Conservation (phyloP, 2,113 vertebrate species). For the Ranitomeya imitator region DNA sequence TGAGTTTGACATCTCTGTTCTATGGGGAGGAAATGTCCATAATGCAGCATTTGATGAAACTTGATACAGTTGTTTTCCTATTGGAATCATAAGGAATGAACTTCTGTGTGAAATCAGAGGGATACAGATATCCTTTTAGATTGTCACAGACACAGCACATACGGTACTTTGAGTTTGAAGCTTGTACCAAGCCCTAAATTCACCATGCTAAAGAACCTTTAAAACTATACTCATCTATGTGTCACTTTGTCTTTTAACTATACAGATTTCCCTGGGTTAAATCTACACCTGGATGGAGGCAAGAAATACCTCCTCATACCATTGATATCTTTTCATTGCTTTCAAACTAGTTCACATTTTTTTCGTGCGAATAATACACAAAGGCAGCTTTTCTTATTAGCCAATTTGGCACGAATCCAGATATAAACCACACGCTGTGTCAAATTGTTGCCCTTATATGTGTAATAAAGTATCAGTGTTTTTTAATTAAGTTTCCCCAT, state of each 20-base stretch:
- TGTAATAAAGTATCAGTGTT: conserved; percentile 31
- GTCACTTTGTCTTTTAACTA: neutral
- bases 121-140: no score
- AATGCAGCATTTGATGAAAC: no score
- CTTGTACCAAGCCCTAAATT: no score
- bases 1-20: no score
- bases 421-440: conserved; percentile 13
- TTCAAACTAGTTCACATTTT: neutral
- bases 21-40: no score
- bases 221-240: no score
- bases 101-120: no score
- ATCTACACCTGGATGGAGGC: neutral
- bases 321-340: conserved; percentile 1
- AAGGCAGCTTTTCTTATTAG: conserved; percentile 1
- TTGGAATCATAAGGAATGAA: no score
- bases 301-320: neutral
- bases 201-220: no score
- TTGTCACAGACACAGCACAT: no score
- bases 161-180: no score
- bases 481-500: conserved; percentile 43
- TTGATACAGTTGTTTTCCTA: no score
- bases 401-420: neutral
- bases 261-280: neutral
- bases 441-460: conserved; percentile 42
- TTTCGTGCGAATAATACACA: conserved; percentile 32